Evolutionary conservation across 1,140 invertebrate genomes (phyloP).

Genomic region (Polyergus mexicanus): DNA sequence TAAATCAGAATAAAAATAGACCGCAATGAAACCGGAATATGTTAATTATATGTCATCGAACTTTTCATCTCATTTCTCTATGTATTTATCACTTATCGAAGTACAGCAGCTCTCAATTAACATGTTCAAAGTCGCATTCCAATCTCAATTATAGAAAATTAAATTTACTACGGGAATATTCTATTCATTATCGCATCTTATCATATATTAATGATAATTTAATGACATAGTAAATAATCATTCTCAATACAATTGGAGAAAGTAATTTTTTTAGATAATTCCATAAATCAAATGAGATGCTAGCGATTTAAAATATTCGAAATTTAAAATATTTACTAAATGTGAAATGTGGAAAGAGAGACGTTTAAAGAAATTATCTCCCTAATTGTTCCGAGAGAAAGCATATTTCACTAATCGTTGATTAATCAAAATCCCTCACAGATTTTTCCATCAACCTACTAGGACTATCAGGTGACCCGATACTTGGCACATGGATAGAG

Average conservation of each 20-base stretch:
- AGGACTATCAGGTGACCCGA: slow-evolving; percentile 13
- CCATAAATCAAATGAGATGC: background rate
- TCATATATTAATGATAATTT: too few species aligned
- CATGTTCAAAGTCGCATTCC: background rate
- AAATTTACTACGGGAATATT: background rate
- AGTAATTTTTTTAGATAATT: background rate
- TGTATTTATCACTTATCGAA: background rate
- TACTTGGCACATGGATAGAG: slow-evolving; percentile 26
- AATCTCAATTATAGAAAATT: background rate
- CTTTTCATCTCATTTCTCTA: background rate
- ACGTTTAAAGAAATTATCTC: background rate
- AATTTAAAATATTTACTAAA: background rate
- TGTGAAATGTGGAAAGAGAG: background rate
- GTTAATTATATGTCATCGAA: background rate
- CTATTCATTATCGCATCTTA: background rate
- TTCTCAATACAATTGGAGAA: background rate
- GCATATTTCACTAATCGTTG: background rate
- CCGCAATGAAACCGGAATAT: background rate
- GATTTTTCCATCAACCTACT: slow-evolving; percentile 8
- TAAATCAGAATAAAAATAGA: background rate
- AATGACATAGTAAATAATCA: background rate
- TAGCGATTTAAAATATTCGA: too few species aligned
- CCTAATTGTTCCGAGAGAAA: background rate
- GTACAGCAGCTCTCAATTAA: background rate
- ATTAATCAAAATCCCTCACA: background rate